Conservation (phyloP, 2,797 vertebrate species). For the Gymnothorax reevesii region DNA sequence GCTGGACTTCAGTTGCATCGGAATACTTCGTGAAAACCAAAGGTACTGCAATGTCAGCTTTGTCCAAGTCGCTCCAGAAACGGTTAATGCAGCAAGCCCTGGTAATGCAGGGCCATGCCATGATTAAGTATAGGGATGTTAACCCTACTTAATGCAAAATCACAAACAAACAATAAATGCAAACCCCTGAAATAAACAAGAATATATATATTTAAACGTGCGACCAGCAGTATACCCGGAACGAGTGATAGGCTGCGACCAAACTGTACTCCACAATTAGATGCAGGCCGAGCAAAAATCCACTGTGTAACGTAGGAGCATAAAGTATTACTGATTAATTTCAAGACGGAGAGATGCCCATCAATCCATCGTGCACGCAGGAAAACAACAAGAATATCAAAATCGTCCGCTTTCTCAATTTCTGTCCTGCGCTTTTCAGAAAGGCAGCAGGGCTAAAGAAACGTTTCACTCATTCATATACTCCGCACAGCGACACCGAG, state of each 20-base stretch:
- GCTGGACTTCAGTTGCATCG: constrained; percentile 85
- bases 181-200: background rate
- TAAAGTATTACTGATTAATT: constrained; percentile 3
- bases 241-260: background rate
- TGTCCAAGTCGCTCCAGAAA: constrained; percentile 96
- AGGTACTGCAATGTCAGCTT: constrained; percentile 94
- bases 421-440: background rate
- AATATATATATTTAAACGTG: constrained; percentile 14
- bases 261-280: background rate
- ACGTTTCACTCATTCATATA: constrained; percentile 1
- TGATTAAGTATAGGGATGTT: constrained; percentile 52
- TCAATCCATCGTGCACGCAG: constrained; percentile 9
- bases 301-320: constrained; percentile 5
- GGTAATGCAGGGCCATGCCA: constrained; percentile 98
- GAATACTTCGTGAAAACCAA: constrained; percentile 94
- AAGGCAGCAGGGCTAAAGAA: background rate
- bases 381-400: background rate
- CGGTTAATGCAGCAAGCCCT: constrained; percentile 98
- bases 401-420: background rate
- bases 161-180: constrained; percentile 9
- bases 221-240: background rate
- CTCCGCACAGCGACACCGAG: background rate
- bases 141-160: background rate
- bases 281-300: constrained; percentile 23
- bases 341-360: background rate